A percentile compares a stretch with the other conserved stretches of the same genome.
These are phyloP conservation scores for Phytoseiulus persimilis DNA, from an alignment of 2,888 invertebrate species.

Conservation along the genomic window DNA sequence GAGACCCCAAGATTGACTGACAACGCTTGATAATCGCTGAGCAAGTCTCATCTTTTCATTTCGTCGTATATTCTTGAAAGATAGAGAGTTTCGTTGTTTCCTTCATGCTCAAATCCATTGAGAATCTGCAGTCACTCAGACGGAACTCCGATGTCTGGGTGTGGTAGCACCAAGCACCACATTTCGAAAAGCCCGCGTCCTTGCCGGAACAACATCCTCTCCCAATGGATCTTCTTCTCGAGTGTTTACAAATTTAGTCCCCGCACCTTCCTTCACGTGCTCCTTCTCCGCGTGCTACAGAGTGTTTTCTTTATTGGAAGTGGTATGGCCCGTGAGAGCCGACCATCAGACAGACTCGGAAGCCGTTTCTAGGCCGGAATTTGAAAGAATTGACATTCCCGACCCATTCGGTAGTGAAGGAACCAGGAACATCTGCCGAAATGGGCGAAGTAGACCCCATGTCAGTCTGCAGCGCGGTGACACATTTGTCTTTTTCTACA, in stretches of 20 bases:
- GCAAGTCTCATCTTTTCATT: too few relatives aligned
- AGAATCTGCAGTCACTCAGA: background rate
- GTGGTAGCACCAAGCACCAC: background rate
- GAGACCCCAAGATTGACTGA: too few relatives aligned
- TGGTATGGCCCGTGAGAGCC: background rate
- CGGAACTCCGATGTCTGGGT: background rate
- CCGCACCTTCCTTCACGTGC: background rate
- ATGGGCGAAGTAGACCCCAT: slow-evolving; percentile 24
- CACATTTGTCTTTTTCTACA: background rate
- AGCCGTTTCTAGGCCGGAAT: background rate
- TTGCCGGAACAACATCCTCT: background rate
- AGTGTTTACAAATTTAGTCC: background rate
- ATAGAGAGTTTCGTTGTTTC: too few relatives aligned
- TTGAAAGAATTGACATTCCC: background rate
- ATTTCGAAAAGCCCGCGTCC: background rate
- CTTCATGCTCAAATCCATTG: too few relatives aligned
- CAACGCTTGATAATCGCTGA: too few relatives aligned
- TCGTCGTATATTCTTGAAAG: too few relatives aligned
- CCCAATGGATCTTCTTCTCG: background rate
- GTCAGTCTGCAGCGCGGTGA: slow-evolving; percentile 30
- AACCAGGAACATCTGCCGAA: background rate
- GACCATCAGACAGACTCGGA: background rate
- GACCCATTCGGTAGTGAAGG: background rate
- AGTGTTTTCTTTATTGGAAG: background rate
- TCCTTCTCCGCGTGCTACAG: background rate